Base-by-base conservation (phyloP, 2,888 invertebrate species). In the Melieria picta region DNA sequence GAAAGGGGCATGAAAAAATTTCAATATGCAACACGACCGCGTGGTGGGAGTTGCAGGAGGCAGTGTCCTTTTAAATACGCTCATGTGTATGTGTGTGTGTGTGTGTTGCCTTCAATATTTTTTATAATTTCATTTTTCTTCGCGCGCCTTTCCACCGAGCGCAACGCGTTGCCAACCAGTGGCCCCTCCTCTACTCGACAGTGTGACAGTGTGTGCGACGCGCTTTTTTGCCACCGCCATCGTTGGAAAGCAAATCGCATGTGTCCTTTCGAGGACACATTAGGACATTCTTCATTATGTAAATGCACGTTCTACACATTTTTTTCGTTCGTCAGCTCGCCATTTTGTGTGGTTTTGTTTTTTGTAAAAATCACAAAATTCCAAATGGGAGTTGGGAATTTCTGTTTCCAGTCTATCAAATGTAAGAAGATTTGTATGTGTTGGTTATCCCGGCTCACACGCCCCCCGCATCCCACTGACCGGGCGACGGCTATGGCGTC, bases 201-300 rank as follows among this genome's bases (percentile, higher is more conserved):
- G 11, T 3, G 30, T 3, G 30, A 30, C 30, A 30, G 30, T 30
- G 30, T 30, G 30, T 30, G 30, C 30, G 57, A 57, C 70, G 57
- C 50, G 50, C 58, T 70, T 70, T 69, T 69, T 63, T 61, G 42
- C 47, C 52, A 52, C 50, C 69, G 47, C 61, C 5, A 55, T 45
- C 43, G 13, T 42, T 45, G 42, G 48, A 10, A 50, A 16, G 65
- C 42, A 65, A 71, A 65, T 71, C 71, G 65, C 65, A 65, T 71
- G 60, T 71, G 65, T 71, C 71, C 61, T 65, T 65, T 47, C 42
- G 47, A 58, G 48, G 52, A 16, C 50, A 57, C 82, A 81, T 81
- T 81, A 79, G 80, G 77, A 83, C 80, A 83, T 84, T 82, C 82
- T 84, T 84, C 83, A 84, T 84, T 84, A 84, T 84, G 83, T 83